Evolutionary conservation across 2,113 vertebrate species (phyloP).

Genomic region (Electrona antarctica): DNA sequence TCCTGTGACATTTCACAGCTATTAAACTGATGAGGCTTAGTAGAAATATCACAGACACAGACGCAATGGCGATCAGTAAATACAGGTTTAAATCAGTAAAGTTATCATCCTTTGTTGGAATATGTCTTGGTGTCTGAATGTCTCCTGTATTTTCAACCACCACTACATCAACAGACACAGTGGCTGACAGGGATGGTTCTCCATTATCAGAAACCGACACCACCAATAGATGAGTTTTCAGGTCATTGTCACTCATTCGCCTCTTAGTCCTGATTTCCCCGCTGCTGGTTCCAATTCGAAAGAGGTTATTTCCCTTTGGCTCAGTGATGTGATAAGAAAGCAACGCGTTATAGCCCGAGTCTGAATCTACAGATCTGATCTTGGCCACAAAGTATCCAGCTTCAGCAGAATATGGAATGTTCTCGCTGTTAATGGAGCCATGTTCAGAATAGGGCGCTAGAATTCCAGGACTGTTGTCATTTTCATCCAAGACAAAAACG

Average conservation of each 20-base stretch:
- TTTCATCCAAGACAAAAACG: too few species aligned
- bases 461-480: too few species aligned
- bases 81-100: too few species aligned
- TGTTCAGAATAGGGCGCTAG: constrained; percentile 48
- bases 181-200: constrained; percentile 63
- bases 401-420: too few species aligned
- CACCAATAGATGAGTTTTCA: constrained; percentile 63
- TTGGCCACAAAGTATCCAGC: too few species aligned
- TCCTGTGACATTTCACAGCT: constrained; percentile 57
- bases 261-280: constrained; percentile 65
- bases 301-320: constrained; percentile 61
- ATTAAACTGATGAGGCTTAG: constrained; percentile 54
- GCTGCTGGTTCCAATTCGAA: constrained; percentile 64
- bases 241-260: constrained; percentile 68
- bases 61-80: not conserved
- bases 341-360: constrained; percentile 68
- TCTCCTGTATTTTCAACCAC: constrained; percentile 60
- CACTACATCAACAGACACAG: constrained; percentile 64
- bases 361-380: constrained; percentile 64
- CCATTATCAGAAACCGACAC: constrained; percentile 59
- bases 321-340: constrained; percentile 61
- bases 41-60: constrained; percentile 59
- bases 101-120: too few species aligned
- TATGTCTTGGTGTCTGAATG: too few species aligned
- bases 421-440: constrained; percentile 51